Percentiles rank a stretch among this genome's conserved stretches.
phyloP scores from a whole-genome alignment of 2,888 invertebrate species.

The Troides oblongomaculatus region DNA sequence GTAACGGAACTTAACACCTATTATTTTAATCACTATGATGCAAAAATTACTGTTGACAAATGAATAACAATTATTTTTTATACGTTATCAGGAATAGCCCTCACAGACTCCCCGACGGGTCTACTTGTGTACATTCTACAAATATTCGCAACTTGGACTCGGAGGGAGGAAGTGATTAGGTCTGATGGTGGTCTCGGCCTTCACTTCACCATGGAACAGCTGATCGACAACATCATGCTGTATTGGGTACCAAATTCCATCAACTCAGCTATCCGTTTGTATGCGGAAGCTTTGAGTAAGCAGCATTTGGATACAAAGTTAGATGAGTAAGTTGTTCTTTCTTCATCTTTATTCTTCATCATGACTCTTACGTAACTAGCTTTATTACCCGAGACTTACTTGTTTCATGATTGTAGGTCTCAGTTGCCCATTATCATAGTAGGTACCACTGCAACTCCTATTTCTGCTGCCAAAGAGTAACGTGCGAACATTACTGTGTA shows the following conservation, averaged over 20 bases:
- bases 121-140: conserved; percentile 90
- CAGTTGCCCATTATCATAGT: too few species aligned
- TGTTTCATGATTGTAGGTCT: too few species aligned
- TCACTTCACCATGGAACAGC: conserved; percentile 21
- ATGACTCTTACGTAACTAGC: too few species aligned
- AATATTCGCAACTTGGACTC: conserved; percentile 86
- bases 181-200: conserved; percentile 78
- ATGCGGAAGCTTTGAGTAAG: conserved; percentile 75
- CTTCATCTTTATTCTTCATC: too few species aligned
- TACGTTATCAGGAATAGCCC: conserved; percentile 44
- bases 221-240: conserved; percentile 52
- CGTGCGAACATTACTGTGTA: too few species aligned
- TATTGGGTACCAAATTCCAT: conserved; percentile 53
- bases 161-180: conserved; percentile 70
- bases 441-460: too few species aligned
- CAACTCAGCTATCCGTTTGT: conserved; percentile 59
- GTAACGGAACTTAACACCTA: too few species aligned
- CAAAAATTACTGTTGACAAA: too few species aligned
- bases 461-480: too few species aligned
- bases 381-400: too few species aligned
- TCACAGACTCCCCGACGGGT: conserved; percentile 88
- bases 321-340: conserved; percentile 45
- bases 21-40: too few species aligned
- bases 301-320: conserved; percentile 38
- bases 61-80: too few species aligned